Conservation (phyloP, 2,113 vertebrate species). For the Boulengerochromis microlepis region DNA sequence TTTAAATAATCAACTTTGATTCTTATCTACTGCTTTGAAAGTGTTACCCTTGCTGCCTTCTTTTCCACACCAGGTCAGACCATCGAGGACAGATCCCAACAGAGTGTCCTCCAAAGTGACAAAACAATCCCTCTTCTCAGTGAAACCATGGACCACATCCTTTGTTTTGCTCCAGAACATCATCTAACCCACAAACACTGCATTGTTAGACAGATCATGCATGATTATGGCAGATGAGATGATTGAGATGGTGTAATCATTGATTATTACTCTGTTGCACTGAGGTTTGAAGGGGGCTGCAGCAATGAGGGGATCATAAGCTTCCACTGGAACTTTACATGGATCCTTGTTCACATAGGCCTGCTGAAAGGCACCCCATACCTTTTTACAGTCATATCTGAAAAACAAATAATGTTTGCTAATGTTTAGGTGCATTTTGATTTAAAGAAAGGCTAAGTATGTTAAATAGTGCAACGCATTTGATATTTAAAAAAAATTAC, state of each 20-base stretch:
- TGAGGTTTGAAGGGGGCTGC: not conserved
- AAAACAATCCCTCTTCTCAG: conserved; percentile 50
- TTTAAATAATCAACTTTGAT: not conserved
- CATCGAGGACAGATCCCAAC: conserved; percentile 74
- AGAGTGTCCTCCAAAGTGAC: conserved; percentile 77
- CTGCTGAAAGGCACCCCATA: conserved; percentile 51
- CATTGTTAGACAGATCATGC: not conserved
- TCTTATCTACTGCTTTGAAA: fast-evolving
- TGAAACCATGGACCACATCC: conserved; percentile 65
- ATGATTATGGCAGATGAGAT: not conserved
- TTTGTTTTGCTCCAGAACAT: conserved; percentile 86
- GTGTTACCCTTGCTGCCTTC: conserved; percentile 38
- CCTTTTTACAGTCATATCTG: conserved; percentile 20
- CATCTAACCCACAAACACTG: conserved; percentile 53
- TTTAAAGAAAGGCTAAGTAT: not conserved
- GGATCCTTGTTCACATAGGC: conserved; percentile 55
- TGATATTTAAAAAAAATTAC: fast-evolving
- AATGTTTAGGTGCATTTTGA: not conserved
- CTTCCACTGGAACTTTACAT: conserved; percentile 35
- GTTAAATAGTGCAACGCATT: not conserved
- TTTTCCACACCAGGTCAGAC: conserved; percentile 81
- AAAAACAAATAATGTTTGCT: not conserved
- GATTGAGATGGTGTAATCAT: not conserved
- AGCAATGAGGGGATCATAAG: conserved; percentile 45
- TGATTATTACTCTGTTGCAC: conserved; percentile 58